phyloP scores from a whole-genome alignment of 2,797 vertebrate genomes.

The Syngnathus rostellatus region DNA sequence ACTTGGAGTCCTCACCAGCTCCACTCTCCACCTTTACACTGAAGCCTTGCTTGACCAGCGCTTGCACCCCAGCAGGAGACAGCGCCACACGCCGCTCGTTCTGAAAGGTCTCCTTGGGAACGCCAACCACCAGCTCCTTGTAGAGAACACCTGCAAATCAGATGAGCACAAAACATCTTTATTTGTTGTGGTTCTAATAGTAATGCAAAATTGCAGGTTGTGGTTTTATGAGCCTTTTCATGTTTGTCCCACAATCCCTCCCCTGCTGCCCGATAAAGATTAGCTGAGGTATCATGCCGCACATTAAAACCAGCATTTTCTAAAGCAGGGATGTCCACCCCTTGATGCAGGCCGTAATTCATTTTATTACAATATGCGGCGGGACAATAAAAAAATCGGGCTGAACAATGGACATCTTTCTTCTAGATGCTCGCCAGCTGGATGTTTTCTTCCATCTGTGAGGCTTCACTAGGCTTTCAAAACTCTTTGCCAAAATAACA shows the following conservation, averaged over 20 bases:
- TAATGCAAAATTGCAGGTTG: background rate
- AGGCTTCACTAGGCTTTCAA: too few relatives aligned
- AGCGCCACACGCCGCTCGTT: conserved; percentile 66
- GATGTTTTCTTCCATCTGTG: too few relatives aligned
- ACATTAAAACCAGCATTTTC: background rate
- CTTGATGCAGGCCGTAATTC: too few relatives aligned
- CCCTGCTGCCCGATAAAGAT: background rate
- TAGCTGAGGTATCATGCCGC: background rate
- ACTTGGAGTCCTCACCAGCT: conserved; percentile 65
- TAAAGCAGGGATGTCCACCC: background rate
- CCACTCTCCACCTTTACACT: conserved; percentile 67
- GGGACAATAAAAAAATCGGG: too few relatives aligned
- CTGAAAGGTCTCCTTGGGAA: conserved; percentile 66
- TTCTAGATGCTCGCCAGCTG: too few relatives aligned
- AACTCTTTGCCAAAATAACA: too few relatives aligned
- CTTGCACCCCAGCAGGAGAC: conserved; percentile 59
- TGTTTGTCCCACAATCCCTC: too few relatives aligned
- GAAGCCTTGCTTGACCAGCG: conserved; percentile 70
- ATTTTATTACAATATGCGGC: too few relatives aligned
- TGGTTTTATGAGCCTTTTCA: background rate
- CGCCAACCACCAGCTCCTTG: conserved; percentile 65
- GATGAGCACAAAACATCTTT: background rate
- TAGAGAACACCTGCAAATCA: conserved; percentile 50
- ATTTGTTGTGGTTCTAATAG: too few relatives aligned
- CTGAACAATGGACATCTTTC: too few relatives aligned